Evolutionary conservation across 30 jellyfish, hydroid and myxozoan species (phyloP).

Genomic region (Aurelia sp.): DNA sequence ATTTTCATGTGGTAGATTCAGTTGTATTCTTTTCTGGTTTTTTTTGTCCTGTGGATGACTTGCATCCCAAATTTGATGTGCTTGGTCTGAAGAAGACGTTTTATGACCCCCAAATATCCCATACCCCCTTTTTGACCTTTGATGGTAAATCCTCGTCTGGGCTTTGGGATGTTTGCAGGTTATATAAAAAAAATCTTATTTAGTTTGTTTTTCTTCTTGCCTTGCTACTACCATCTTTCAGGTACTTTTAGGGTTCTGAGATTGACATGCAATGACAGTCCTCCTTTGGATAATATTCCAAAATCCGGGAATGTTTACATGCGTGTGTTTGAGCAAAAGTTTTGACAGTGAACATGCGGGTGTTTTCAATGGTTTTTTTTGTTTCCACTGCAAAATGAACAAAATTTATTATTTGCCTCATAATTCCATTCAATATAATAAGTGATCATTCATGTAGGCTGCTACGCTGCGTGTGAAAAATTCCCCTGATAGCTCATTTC

Average conservation of each 20-base stretch:
- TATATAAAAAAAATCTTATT: not conserved
- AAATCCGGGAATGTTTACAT: not conserved
- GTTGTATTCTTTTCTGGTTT: not conserved
- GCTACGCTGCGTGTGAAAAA: no score
- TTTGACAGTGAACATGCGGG: no score
- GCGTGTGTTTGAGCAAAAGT: no score
- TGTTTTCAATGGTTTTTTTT: no score
- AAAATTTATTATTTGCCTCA: no score
- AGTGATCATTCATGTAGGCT: no score
- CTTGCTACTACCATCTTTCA: slow-evolving; percentile 2
- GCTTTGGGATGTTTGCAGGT: slow-evolving; percentile 5
- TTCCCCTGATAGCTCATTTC: no score
- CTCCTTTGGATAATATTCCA: not conserved
- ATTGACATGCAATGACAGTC: slow-evolving; percentile 23
- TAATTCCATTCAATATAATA: no score
- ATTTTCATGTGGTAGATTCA: not conserved
- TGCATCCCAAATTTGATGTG: slow-evolving; percentile 1
- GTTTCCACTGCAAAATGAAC: no score
- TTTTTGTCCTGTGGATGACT: slow-evolving; percentile 18
- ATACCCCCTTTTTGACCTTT: no score
- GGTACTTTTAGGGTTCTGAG: not conserved
- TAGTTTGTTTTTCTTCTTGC: not conserved
- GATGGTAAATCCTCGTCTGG: not conserved
- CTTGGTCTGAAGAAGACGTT: not conserved
- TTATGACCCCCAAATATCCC: not conserved